These are phyloP conservation scores for Gambusia yucatana DNA, from an alignment of 2,797 vertebrate genomes.

Conservation along the genomic window DNA sequence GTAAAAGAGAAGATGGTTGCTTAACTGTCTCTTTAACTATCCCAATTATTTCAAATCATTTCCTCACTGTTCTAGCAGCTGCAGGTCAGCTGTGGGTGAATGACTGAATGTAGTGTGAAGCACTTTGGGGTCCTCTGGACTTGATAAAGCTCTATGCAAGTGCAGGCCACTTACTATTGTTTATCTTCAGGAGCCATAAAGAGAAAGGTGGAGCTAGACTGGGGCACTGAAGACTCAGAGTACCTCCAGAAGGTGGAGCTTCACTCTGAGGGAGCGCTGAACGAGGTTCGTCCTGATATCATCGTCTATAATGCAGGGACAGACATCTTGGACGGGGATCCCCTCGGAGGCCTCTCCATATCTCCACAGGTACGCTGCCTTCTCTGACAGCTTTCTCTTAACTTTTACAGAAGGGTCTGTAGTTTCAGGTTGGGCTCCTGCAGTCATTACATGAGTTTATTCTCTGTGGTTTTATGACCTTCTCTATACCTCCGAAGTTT, in stretches of 20 bases:
- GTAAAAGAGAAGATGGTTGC: not conserved
- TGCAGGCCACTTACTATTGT: not conserved
- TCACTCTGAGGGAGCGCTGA: conserved; percentile 85
- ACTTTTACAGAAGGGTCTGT: not conserved
- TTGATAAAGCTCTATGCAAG: too few species aligned
- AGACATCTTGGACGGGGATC: conserved; percentile 92
- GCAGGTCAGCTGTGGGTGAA: too few species aligned
- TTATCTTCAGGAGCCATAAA: conserved; percentile 88
- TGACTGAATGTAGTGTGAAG: too few species aligned
- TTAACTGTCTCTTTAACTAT: not conserved
- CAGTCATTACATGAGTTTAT: not conserved
- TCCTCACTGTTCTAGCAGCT: too few species aligned
- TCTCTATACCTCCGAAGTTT: not conserved
- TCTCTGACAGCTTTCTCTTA: not conserved
- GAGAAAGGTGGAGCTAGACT: conserved; percentile 92
- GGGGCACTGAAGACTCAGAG: conserved; percentile 92
- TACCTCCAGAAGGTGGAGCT: conserved; percentile 92
- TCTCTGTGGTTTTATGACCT: not conserved
- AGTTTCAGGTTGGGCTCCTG: not conserved
- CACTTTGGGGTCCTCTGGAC: too few species aligned
- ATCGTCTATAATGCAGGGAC: conserved; percentile 95
- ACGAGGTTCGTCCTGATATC: conserved; percentile 87
- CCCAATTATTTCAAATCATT: not conserved
- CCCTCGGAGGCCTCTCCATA: conserved; percentile 91
- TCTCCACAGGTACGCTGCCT: conserved; percentile 88